Evolutionary conservation across 2,797 vertebrate species (phyloP).

Genomic region (Catamblyrhynchus diadema): DNA sequence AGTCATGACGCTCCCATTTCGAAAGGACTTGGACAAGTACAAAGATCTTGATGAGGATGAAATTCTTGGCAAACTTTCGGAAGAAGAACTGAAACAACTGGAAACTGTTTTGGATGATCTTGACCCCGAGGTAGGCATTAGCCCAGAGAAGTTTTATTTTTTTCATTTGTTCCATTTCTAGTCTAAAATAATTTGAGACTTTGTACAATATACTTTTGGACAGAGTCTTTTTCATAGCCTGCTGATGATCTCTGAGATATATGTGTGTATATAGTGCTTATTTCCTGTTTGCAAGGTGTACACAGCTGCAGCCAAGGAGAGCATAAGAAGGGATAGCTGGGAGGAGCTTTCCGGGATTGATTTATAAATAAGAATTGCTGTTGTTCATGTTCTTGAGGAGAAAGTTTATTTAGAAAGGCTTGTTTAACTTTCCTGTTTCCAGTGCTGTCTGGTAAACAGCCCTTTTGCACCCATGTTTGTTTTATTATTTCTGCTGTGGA

Average conservation of each 20-base stretch:
- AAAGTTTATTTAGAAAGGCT: background rate
- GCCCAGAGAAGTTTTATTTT: background rate
- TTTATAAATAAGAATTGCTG: background rate
- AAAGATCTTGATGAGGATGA: conserved; percentile 97
- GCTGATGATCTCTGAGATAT: background rate
- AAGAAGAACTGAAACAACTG: conserved; percentile 93
- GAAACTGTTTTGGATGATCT: conserved; percentile 94
- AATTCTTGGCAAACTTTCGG: conserved; percentile 90
- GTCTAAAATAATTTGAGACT: background rate
- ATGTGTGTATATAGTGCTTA: background rate
- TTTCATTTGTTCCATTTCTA: background rate
- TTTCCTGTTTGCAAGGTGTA: background rate
- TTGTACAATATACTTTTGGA: background rate
- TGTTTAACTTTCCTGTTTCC: background rate
- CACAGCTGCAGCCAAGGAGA: background rate
- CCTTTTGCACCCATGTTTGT: background rate
- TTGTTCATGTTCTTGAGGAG: background rate
- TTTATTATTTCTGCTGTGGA: background rate
- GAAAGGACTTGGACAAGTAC: conserved; percentile 95
- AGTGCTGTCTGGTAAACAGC: background rate
- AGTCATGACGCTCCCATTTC: conserved; percentile 88
- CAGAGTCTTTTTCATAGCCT: background rate
- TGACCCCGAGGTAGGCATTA: conserved; percentile 89
- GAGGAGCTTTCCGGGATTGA: background rate
- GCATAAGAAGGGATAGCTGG: background rate